Evolutionary conservation across 2,113 vertebrate species (phyloP), one percentile per base, ranked within the genome.

Genomic region (Ptychochromis oligacanthus): DNA sequence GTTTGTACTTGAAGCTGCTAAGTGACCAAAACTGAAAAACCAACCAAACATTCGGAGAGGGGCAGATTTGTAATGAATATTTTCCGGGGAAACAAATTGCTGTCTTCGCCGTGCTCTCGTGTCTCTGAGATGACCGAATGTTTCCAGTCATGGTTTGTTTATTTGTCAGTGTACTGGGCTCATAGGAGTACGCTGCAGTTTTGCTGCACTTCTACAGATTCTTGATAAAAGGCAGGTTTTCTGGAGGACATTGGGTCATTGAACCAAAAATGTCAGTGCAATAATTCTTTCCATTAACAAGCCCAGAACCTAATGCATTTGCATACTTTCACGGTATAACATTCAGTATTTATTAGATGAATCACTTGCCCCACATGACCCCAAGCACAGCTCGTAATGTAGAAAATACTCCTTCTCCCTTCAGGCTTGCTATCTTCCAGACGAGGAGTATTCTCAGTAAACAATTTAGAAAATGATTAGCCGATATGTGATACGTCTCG

Each of bases 401-500:
- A 86, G 60, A 79, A 75, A 70, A 86, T 3, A 65, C 52, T 34
- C 20, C n/a, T 3, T 26, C 61, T 43, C 60, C 80, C 82, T 26
- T 34, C 31, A 74, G 85, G 77, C 75, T 34, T 13, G 13, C 52
- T 46, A 82, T 89, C 86, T 57, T 54, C 24, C 82, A 86, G 64
- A 82, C 67, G 2, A 62, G 54, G n/a, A 81, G 28, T 79, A 80
- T 80, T 92, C 91, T 91, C 91, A 89, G 90, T 85, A 92, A 91
- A 92, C 90, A 89, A 58, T 85, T 92, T 89, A 88, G 87, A 90
- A 88, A 92, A 86, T 89, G 90, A 93, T 93, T 92, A 92, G 79
- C 10, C 38, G 94, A 87, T 84, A 91, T 55, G 80, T 5, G 91
- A 93, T 92, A 89, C 14, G 36, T 89, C 81, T 85, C 79, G 62